Percentiles rank a stretch among this genome's conserved stretches.
phyloP scores from a whole-genome alignment of 2,113 vertebrate species.

The Coreoperca whiteheadi region DNA sequence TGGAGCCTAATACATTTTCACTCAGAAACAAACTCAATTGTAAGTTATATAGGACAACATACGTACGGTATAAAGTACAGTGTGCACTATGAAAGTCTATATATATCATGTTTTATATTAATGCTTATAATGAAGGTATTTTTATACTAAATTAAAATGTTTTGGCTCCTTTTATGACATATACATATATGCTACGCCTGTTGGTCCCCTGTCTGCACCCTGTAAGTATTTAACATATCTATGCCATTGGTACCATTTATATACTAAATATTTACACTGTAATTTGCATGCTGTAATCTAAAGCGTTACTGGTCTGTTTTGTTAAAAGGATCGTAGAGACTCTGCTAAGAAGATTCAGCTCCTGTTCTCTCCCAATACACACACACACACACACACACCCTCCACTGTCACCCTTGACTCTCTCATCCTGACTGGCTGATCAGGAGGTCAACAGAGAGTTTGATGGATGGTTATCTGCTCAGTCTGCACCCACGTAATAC shows the following conservation, averaged over 20 bases:
- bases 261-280: not conserved
- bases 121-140: not conserved
- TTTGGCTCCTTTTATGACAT: not conserved
- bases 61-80: too few species aligned
- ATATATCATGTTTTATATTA: not conserved
- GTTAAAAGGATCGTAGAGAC: not conserved
- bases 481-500: slow-evolving; percentile 16
- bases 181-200: not conserved
- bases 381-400: not conserved
- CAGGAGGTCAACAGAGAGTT: slow-evolving; percentile 58
- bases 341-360: not conserved
- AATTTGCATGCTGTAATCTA: not conserved
- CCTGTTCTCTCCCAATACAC: not conserved
- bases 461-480: slow-evolving; percentile 7
- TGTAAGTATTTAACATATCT: not conserved
- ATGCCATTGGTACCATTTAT: not conserved
- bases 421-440: slow-evolving; percentile 74
- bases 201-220: not conserved
- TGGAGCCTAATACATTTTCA: not conserved
- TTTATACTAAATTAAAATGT: not conserved
- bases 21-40: not conserved
- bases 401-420: slow-evolving; percentile 25
- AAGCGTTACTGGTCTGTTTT: slow-evolving; percentile 5
- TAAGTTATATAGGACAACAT: not conserved
- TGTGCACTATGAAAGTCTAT: not conserved